Base-by-base conservation (phyloP, 1,140 invertebrate genomes). In the Zaprionus nigranus region DNA sequence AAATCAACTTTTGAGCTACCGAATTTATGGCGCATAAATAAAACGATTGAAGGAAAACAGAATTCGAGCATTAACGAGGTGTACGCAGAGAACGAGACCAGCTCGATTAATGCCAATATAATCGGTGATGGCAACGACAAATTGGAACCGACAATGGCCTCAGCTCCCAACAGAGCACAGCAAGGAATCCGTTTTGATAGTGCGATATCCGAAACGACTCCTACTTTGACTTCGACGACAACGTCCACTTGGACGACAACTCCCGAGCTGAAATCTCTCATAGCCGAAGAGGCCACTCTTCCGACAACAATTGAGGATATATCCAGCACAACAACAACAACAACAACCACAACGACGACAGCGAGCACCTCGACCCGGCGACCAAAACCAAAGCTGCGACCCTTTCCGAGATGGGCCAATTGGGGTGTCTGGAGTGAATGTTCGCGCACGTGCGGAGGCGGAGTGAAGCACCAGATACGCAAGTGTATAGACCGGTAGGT, bases 361-460 rank as follows among this genome's bases (percentile, higher is more conserved):
- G 73, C 62, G 26, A 53, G 53, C 28, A 68, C 78, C 17, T 85
- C 76, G 3, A 82, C 85, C 0, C 78, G 58, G 46, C 80, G 60
- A 66, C 53, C 79, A 1, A 87, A 83, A 15, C 56, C 54, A 9
- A 91, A 87, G 30, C 54, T 75, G 0, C 75, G 81, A 59, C 72
- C 81, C 9, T 92, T 86, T 26, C 93, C 94, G 20, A 93, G 87
- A 58, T 97, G 96, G 97, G 94, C 94, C 2, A 94, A 95, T 2
- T 98, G 97, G 97, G 95, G 95, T 3, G 92, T 94, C 26, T 95
- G 95, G 22, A 95, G 95, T 51, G 93, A 95, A 5, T 98, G 97
- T 92, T 97, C 97, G 1, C 93, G 97, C 30, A 95, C 96, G 13
- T 98, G 97, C 90, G 97, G 97, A 1, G 97, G 97, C 20, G 97